Evolutionary conservation across 2,113 vertebrate genomes (phyloP).

Genomic region (rat (Rattus norvegicus)): GRCr8 NC_086020.1:198027001-198027500

Average conservation of each 20-base stretch:
- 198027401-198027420: not conserved
- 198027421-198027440: not conserved
- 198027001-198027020: not conserved
- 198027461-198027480: slow-evolving; percentile 40
- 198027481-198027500: not conserved
- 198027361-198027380: not conserved
- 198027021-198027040: not conserved
- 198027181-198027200: not conserved
- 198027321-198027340: not conserved
- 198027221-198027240: not conserved
- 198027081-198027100: not conserved
- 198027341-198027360: not conserved
- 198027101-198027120: not conserved
- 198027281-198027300: slow-evolving; percentile 11
- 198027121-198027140: not conserved
- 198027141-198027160: not conserved
- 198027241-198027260: not conserved
- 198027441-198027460: not conserved
- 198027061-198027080: not conserved
- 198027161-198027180: not conserved
- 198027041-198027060: not conserved
- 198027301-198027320: not conserved
- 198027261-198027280: not conserved
- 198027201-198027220: not conserved
- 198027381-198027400: slow-evolving; percentile 3